Evolutionary conservation across 2,113 vertebrate genomes (phyloP).

Genomic region (Hylia prasina): DNA sequence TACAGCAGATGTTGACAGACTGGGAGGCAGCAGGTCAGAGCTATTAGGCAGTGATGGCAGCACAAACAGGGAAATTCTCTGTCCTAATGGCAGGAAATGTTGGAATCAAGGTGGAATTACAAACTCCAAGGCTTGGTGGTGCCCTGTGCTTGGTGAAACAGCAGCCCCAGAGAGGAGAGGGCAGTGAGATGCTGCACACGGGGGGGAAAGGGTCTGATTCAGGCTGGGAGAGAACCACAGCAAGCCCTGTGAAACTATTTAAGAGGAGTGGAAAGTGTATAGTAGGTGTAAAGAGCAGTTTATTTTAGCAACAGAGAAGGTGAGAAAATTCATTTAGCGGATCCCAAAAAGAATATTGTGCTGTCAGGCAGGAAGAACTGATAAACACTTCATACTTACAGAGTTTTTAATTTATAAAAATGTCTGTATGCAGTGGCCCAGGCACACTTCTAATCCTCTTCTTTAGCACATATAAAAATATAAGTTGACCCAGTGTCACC

Average conservation of each 20-base stretch:
- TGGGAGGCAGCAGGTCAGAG: background rate
- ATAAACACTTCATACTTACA: background rate
- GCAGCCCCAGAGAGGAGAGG: background rate
- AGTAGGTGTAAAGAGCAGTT: conserved; percentile 32
- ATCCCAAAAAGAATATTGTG: conserved; percentile 22
- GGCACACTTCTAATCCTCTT: background rate
- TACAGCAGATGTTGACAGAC: background rate
- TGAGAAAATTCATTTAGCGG: conserved; percentile 49
- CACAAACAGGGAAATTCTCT: background rate
- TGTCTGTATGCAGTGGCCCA: background rate
- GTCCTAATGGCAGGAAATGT: background rate
- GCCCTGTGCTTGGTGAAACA: background rate
- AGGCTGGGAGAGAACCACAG: background rate
- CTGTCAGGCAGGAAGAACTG: background rate
- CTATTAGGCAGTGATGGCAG: accelerated
- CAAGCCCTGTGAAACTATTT: background rate
- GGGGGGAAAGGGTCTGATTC: background rate
- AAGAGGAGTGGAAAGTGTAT: background rate
- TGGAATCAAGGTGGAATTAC: background rate
- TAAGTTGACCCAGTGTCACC: background rate
- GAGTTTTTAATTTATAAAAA: conserved; percentile 11
- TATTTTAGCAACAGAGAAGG: conserved; percentile 30
- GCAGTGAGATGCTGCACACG: background rate
- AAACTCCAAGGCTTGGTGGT: background rate
- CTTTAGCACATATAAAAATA: background rate